A percentile compares a stretch with the other conserved stretches of the same genome.
Conservation (phyloP, 2,888 invertebrate species). For the Syritta pipiens region DNA sequence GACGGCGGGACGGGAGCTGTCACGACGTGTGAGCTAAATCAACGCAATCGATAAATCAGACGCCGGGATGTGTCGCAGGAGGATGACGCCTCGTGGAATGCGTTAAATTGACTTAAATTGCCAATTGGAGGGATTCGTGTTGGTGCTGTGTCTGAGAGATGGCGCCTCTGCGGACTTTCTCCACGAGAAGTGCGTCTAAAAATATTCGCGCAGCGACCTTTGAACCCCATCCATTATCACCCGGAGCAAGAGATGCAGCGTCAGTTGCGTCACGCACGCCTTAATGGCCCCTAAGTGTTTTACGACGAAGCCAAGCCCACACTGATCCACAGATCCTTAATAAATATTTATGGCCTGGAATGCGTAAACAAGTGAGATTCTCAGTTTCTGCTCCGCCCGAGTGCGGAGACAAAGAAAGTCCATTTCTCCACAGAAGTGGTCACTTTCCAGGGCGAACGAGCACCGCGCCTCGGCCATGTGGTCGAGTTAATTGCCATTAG, state of each 20-base stretch:
- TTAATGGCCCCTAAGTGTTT: conserved; percentile 62
- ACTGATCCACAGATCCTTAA: conserved; percentile 65
- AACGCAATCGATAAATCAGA: conserved; percentile 64
- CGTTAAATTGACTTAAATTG: conserved; percentile 64
- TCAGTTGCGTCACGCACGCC: conserved; percentile 40
- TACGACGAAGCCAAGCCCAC: conserved; percentile 61
- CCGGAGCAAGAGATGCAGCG: conserved; percentile 39
- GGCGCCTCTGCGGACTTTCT: conserved; percentile 60
- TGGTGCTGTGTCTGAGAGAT: conserved; percentile 7
- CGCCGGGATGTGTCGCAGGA: conserved; percentile 26
- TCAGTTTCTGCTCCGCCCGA: background rate
- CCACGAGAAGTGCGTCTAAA: conserved; percentile 59
- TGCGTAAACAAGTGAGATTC: conserved; percentile 65
- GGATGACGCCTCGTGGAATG: conserved; percentile 23
- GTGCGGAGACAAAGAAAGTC: conserved; percentile 60
- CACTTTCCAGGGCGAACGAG: conserved; percentile 59
- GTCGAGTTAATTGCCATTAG: conserved; percentile 64
- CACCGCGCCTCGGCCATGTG: conserved; percentile 11
- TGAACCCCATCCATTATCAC: conserved; percentile 65
- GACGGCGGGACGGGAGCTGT: background rate
- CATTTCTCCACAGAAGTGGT: conserved; percentile 55
- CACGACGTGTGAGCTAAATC: conserved; percentile 36
- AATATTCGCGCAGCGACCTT: conserved; percentile 49
- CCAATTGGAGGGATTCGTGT: conserved; percentile 36
- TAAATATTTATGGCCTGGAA: conserved; percentile 69